A percentile compares a stretch with the other conserved stretches of the same genome.
phyloP scores from a whole-genome alignment of 2,888 invertebrate genomes.

The Nowickia ferox region DNA sequence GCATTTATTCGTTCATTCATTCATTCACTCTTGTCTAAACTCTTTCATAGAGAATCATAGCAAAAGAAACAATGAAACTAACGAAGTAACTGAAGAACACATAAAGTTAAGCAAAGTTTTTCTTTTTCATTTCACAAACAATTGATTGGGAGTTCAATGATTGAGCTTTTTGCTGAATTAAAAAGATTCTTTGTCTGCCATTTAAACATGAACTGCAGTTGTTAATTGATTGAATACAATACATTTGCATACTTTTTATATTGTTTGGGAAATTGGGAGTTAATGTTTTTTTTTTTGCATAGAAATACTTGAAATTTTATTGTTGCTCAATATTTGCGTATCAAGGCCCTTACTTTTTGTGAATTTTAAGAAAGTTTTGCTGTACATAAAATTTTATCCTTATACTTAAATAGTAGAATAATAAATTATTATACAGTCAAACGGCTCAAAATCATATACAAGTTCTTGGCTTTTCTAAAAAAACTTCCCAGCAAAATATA shows the following conservation, averaged over 20 bases:
- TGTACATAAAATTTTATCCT: too few species aligned
- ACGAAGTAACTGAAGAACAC: background rate
- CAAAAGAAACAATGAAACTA: constrained; percentile 8
- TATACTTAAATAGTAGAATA: too few species aligned
- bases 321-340: too few species aligned
- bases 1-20: constrained; percentile 18
- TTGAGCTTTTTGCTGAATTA: constrained; percentile 29
- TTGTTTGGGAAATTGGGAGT: background rate
- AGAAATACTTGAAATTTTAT: background rate
- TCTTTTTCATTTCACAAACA: constrained; percentile 36
- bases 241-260: background rate
- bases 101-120: constrained; percentile 36
- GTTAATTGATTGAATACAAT: background rate
- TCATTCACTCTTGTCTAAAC: constrained; percentile 7
- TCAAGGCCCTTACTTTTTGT: too few species aligned
- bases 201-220: constrained; percentile 2
- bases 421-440: too few species aligned
- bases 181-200: constrained; percentile 9
- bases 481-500: too few species aligned
- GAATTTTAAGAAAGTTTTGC: too few species aligned
- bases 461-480: too few species aligned
- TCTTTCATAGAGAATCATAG: background rate
- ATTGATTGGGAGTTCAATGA: constrained; percentile 29
- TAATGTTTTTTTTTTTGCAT: background rate
- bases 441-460: too few species aligned